Percentiles rank a stretch among this genome's conserved stretches.
Evolutionary conservation across 35 echinoderm and acorn worm genomes (phyloP).

Genomic region (Ophioderma brevispina): DNA sequence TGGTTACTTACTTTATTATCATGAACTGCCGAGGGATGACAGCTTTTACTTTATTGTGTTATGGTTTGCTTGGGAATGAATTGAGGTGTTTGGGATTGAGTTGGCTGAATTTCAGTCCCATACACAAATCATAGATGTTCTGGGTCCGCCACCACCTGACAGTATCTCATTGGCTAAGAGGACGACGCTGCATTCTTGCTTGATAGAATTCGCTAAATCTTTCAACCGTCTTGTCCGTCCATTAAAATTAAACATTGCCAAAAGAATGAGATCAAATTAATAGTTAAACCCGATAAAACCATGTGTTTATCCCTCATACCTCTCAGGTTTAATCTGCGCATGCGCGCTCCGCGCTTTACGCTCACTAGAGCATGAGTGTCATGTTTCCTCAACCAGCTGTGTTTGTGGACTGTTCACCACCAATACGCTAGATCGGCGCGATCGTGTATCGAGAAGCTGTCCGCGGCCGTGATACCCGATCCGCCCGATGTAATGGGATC

Average conservation of each 20-base stretch:
- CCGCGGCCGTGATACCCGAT: not conserved
- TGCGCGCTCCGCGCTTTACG: not conserved
- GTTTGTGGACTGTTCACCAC: conserved; percentile 7
- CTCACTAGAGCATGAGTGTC: conserved; percentile 12
- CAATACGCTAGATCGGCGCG: conserved; percentile 11
- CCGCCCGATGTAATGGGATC: not conserved
- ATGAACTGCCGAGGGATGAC: too few relatives aligned
- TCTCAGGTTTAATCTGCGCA: not conserved
- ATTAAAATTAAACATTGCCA: not conserved
- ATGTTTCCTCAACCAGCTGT: not conserved
- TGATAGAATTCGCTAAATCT: too few relatives aligned
- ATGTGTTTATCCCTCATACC: not conserved
- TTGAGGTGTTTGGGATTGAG: too few relatives aligned
- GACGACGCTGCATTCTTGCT: too few relatives aligned
- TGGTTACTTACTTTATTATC: too few relatives aligned
- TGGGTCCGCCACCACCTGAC: too few relatives aligned
- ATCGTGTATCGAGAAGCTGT: conserved; percentile 9
- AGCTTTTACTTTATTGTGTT: too few relatives aligned
- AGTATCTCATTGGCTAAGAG: too few relatives aligned
- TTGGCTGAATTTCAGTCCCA: too few relatives aligned
- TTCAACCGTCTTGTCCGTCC: not conserved
- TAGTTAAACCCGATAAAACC: not conserved
- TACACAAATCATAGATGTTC: too few relatives aligned
- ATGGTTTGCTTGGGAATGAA: too few relatives aligned
- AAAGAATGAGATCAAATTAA: conserved; percentile 7